These are phyloP conservation scores for Meloidogyne chitwoodi DNA, from an alignment of 1,140 invertebrate species.

Conservation along the genomic window DNA sequence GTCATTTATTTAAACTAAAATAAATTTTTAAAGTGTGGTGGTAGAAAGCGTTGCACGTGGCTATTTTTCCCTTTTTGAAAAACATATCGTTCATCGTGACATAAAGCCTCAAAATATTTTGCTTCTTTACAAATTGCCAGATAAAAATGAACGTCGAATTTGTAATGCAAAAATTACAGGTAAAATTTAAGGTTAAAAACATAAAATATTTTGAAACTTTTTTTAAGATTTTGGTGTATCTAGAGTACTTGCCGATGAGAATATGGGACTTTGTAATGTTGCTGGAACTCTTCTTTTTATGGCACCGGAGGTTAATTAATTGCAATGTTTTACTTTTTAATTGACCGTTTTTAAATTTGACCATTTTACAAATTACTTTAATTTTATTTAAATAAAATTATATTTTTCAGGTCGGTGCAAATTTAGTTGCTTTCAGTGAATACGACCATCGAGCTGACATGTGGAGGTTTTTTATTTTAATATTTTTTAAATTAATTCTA, in stretches of 20 bases:
- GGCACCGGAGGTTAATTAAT: neutral
- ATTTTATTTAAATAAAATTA: too few species aligned
- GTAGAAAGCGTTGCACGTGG: slow-evolving; percentile 52
- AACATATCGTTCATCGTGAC: slow-evolving; percentile 56
- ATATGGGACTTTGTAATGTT: slow-evolving; percentile 50
- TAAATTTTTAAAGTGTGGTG: slow-evolving; percentile 41
- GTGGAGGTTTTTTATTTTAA: slow-evolving; percentile 44
- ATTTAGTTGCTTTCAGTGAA: slow-evolving; percentile 42
- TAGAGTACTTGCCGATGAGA: slow-evolving; percentile 38
- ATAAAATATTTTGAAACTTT: too few species aligned
- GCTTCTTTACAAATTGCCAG: slow-evolving; percentile 18
- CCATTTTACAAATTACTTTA: too few species aligned
- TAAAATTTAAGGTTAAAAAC: too few species aligned
- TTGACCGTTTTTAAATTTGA: too few species aligned
- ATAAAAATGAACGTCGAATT: slow-evolving; percentile 30
- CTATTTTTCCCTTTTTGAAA: slow-evolving; percentile 49
- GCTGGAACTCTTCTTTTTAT: slow-evolving; percentile 47
- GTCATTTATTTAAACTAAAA: neutral
- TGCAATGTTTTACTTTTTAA: too few species aligned
- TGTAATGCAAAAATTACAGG: slow-evolving; percentile 47
- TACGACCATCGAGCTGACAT: slow-evolving; percentile 54
- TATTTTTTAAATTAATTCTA: neutral
- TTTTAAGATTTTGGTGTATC: slow-evolving; percentile 49
- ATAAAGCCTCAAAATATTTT: slow-evolving; percentile 59
- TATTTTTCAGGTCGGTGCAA: slow-evolving; percentile 56